These are phyloP conservation scores for Syngnathoides biaculeatus DNA, from an alignment of 2,113 vertebrate genomes.

Conservation along the genomic window DNA sequence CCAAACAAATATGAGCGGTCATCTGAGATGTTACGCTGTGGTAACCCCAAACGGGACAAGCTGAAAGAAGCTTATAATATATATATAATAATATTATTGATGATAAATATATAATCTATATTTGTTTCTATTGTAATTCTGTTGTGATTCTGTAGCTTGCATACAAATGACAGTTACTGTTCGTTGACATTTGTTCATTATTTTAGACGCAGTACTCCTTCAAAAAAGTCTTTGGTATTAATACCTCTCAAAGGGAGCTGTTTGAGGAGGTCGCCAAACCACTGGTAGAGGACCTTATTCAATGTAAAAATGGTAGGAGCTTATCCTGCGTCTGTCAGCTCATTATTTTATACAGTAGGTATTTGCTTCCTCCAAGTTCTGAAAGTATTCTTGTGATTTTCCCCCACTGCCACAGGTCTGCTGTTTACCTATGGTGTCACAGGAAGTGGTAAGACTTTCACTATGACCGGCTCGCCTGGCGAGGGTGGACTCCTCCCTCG, in stretches of 20 bases:
- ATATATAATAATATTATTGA: too few relatives aligned
- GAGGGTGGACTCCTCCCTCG: conserved; percentile 91
- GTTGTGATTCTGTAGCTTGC: background rate
- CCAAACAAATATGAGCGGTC: too few relatives aligned
- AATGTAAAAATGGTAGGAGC: conserved; percentile 86
- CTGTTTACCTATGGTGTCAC: conserved; percentile 96
- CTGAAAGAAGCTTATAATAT: too few relatives aligned
- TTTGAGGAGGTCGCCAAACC: conserved; percentile 88
- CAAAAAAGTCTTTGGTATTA: conserved; percentile 88
- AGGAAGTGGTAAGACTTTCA: conserved; percentile 92
- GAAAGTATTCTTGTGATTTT: background rate
- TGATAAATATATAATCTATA: too few relatives aligned
- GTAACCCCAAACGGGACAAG: too few relatives aligned
- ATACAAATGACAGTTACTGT: background rate
- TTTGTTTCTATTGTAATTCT: background rate
- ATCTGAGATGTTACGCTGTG: too few relatives aligned
- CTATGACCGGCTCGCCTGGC: conserved; percentile 93
- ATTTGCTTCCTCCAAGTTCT: background rate
- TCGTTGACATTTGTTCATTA: conserved; percentile 4
- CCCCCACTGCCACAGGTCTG: conserved; percentile 72
- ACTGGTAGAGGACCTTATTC: conserved; percentile 88
- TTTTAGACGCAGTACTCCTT: conserved; percentile 90
- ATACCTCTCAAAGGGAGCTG: conserved; percentile 81
- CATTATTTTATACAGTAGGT: background rate
- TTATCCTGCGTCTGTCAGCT: background rate